Percentiles rank a stretch among this genome's conserved stretches.
phyloP scores from a whole-genome alignment of 2,113 vertebrate genomes.

The Rostratula benghalensis region DNA sequence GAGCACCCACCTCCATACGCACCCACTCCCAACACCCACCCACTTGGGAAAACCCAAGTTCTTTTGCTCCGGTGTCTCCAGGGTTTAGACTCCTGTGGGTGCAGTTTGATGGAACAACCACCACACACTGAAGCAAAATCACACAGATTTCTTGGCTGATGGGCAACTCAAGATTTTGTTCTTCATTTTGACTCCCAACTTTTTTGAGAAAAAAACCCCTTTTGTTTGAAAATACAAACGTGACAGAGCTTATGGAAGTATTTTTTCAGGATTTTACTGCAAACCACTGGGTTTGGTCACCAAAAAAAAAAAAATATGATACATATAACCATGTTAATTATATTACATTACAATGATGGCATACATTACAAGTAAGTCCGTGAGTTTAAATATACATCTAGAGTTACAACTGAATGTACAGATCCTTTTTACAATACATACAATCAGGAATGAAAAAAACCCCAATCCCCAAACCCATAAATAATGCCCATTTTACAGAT shows the following conservation, averaged over 20 bases:
- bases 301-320: constrained; percentile 79
- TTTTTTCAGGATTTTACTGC: constrained; percentile 90
- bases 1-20: neutral
- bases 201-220: neutral
- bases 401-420: constrained; percentile 93
- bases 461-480: constrained; percentile 75
- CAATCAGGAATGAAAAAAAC: constrained; percentile 88
- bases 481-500: constrained; percentile 83
- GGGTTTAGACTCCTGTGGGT: neutral
- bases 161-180: neutral
- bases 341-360: constrained; percentile 91
- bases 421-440: constrained; percentile 88
- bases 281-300: constrained; percentile 91
- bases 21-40: neutral
- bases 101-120: neutral
- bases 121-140: neutral
- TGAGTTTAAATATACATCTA: constrained; percentile 96
- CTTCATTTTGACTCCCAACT: neutral
- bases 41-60: neutral
- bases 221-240: neutral
- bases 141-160: neutral
- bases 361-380: constrained; percentile 85
- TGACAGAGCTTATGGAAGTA: constrained; percentile 52
- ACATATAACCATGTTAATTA: constrained; percentile 93
- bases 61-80: neutral